Evolutionary conservation across 1,140 invertebrate genomes (phyloP).

Genomic region (Danaus plexippus): DNA sequence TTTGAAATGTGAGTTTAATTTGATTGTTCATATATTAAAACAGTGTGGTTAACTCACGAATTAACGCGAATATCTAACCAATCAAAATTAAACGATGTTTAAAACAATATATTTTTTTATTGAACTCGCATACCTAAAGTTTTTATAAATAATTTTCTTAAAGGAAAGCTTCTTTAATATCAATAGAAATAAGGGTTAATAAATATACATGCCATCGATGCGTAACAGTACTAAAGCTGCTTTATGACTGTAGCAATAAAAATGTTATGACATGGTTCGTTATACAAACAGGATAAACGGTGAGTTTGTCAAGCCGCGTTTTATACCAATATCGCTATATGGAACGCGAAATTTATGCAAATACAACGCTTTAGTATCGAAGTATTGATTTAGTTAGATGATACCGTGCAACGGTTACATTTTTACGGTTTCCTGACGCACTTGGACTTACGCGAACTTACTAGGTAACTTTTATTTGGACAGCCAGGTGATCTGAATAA

Average conservation of each 20-base stretch:
- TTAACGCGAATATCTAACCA: too few relatives aligned
- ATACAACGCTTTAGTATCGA: constrained; percentile 29
- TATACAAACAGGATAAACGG: constrained; percentile 44
- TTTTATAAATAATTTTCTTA: too few relatives aligned
- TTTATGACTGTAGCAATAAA: constrained; percentile 53
- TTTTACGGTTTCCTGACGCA: constrained; percentile 17
- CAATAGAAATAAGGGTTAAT: too few relatives aligned
- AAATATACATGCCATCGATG: constrained; percentile 12
- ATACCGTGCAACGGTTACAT: constrained; percentile 14
- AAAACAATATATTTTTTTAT: too few relatives aligned
- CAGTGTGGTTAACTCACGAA: too few relatives aligned
- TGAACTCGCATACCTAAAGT: too few relatives aligned
- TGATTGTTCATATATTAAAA: too few relatives aligned
- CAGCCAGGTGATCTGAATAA: constrained; percentile 14
- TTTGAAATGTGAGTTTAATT: too few relatives aligned
- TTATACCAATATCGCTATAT: constrained; percentile 32
- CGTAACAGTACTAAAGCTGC: constrained; percentile 36
- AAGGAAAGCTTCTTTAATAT: too few relatives aligned
- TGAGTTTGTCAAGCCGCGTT: constrained; percentile 44
- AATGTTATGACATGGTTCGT: constrained; percentile 51
- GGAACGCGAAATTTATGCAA: constrained; percentile 41
- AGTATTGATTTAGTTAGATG: constrained; percentile 34
- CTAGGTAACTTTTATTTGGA: constrained; percentile 10
- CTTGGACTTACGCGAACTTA: constrained; percentile 9
- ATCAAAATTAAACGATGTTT: too few relatives aligned